phyloP scores from a whole-genome alignment of 2,888 invertebrate genomes.

The Scaptodrosophila latifasciaeformis region DNA sequence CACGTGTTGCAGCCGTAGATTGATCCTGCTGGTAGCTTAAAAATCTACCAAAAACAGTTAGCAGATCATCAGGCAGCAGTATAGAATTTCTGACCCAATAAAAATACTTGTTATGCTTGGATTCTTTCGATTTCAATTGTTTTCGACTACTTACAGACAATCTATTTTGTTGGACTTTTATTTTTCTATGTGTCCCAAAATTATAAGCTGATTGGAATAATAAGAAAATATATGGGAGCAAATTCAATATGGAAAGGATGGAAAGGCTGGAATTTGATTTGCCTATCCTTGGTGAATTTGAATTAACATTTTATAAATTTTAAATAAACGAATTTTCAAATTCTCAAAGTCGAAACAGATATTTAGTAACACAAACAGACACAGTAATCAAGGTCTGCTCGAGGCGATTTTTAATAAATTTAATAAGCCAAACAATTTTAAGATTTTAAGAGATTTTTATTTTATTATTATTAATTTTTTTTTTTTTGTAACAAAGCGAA shows the following conservation, averaged over 20 bases:
- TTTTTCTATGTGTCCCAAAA: too few relatives aligned
- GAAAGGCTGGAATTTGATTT: conserved; percentile 20
- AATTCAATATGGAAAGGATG: too few relatives aligned
- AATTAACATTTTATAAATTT: conserved; percentile 31
- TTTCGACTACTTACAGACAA: conserved; percentile 29
- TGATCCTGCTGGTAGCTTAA: conserved; percentile 12
- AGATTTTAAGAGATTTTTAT: background rate
- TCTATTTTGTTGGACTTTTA: background rate
- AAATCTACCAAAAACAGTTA: conserved; percentile 18
- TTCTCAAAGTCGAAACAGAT: background rate
- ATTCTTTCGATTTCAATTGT: background rate
- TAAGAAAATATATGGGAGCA: too few relatives aligned
- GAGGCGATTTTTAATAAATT: conserved; percentile 7
- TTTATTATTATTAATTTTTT: too few relatives aligned
- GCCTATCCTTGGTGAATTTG: conserved; percentile 11
- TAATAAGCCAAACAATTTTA: background rate
- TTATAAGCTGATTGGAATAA: too few relatives aligned
- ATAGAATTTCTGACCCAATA: conserved; percentile 19
- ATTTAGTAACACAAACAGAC: background rate
- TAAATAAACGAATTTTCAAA: background rate
- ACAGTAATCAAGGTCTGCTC: background rate
- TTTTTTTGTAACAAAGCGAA: too few relatives aligned
- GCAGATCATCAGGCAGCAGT: conserved; percentile 31
- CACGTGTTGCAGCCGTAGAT: background rate
- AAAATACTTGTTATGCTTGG: background rate